phyloP scores from a whole-genome alignment of 2,797 vertebrate genomes.

The Pogoniulus pusillus region DNA sequence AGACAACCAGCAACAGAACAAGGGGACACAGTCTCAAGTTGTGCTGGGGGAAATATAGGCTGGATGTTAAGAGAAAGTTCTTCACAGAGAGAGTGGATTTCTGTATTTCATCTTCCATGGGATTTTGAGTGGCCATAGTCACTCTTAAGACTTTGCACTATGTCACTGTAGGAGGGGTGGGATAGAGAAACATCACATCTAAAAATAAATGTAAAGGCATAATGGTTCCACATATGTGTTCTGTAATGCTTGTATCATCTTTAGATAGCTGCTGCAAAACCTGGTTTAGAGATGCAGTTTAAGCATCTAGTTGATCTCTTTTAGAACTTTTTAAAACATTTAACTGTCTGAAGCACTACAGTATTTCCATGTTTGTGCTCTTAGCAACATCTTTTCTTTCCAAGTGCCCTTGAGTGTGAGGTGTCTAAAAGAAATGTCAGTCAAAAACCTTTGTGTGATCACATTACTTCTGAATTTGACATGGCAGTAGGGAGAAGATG shows the following conservation, averaged over 20 bases:
- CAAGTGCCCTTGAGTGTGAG: background rate
- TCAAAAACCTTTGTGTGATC: background rate
- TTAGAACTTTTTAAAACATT: background rate
- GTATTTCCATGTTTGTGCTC: background rate
- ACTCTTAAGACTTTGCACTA: background rate
- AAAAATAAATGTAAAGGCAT: background rate
- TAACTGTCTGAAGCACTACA: background rate
- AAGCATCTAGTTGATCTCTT: background rate
- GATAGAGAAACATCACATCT: background rate
- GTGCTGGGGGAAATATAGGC: too few species aligned
- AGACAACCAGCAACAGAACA: too few species aligned
- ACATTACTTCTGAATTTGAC: background rate
- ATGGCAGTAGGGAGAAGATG: background rate
- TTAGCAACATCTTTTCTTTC: accelerated
- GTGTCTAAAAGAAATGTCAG: background rate
- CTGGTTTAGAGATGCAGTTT: background rate
- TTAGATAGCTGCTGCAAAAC: background rate
- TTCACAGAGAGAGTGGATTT: too few species aligned
- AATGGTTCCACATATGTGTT: background rate
- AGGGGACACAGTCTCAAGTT: too few species aligned
- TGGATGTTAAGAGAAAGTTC: too few species aligned
- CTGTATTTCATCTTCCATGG: background rate
- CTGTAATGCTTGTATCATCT: background rate
- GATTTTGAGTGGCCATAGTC: background rate
- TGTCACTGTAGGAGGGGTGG: background rate